Evolutionary conservation across 2,113 vertebrate species (phyloP), one percentile per base, ranked within the genome.

Genomic region (Saimiri boliviensis): DNA sequence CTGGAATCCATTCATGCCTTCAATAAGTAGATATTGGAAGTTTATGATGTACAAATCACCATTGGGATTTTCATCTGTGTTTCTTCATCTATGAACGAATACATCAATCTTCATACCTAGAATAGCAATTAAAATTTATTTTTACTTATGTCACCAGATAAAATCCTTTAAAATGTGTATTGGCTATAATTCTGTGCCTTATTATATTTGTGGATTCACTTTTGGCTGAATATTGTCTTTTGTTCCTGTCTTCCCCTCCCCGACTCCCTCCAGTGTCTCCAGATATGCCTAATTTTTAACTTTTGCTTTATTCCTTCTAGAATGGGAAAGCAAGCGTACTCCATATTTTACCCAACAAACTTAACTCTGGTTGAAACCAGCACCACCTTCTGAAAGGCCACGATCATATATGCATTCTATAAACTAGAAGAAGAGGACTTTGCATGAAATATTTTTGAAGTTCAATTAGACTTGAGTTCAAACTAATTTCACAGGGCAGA

Each of bases 401-500:
- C 3, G 20, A 47, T 97, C 2, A 2, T 56, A 47, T 79, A 49
- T 76, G 58, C 60, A 83, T 97, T 94, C 97, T 96, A 35, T 98
- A 96, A 97, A 94, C 88, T 91, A 81, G 71, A 92, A 97, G 95
- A 96, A 95, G 81, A 92, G 88, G 95, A 89, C 95, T 88, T 77
- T 12, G 60, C 60, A 58, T 81, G 94, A 90, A 82, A 71, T 97
- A 40, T 94, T 97, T 97, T 98, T 97, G 97, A 98, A 98, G 97
- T 97, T 97, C 97, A 97, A 90, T 98, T 98, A 98, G 97, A 97
- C 87, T 97, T 97, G 97, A 98, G 97, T 97, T 97, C 95, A 95
- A 95, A 97, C 97, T 98, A 95, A 98, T 98, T 98, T 98, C 97
- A 97, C 98, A 98, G 97, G 97, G 96, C 97, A 97, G 95, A 98